Conservation (phyloP, 1,140 invertebrate species). For the Acromyrmex echinatior region DNA sequence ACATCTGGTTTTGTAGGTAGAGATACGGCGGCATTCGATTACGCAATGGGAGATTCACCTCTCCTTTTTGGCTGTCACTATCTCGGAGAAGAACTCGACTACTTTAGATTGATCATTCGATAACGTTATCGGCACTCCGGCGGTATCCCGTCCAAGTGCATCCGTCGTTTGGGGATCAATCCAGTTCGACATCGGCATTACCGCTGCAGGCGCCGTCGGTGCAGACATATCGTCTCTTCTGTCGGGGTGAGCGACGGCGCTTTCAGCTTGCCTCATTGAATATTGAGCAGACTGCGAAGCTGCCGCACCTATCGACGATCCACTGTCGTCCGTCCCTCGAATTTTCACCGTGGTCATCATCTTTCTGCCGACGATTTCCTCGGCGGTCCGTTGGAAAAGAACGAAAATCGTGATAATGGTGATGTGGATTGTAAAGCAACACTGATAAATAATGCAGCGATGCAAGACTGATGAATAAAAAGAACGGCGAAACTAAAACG, state of each 20-base stretch:
- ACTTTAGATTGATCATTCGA: slow-evolving; percentile 42
- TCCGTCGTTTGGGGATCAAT: slow-evolving; percentile 43
- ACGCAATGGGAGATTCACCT: neutral
- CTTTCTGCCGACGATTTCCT: slow-evolving; percentile 64
- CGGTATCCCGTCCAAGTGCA: slow-evolving; percentile 17
- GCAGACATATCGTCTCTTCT: slow-evolving; percentile 12
- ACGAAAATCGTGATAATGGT: neutral
- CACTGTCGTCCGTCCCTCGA: slow-evolving; percentile 21
- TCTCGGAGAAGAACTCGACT: neutral
- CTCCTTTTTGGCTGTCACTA: slow-evolving; percentile 2
- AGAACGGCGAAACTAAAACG: neutral
- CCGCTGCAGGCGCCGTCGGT: neutral
- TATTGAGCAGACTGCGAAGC: slow-evolving; percentile 33
- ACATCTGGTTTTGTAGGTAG: neutral
- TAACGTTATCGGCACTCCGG: slow-evolving; percentile 15
- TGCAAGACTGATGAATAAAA: neutral
- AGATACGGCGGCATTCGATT: neutral
- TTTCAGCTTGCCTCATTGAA: slow-evolving; percentile 45
- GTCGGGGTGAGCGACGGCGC: slow-evolving; percentile 33
- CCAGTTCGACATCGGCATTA: slow-evolving; percentile 21
- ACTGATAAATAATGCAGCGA: slow-evolving; percentile 13
- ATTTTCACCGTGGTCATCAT: slow-evolving; percentile 64
- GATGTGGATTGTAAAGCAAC: neutral
- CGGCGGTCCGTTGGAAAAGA: slow-evolving; percentile 56
- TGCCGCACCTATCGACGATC: neutral